Evolutionary conservation across 2,888 invertebrate genomes (phyloP), one percentile per base, ranked within the genome.

Genomic region (Terebella lapidaria): DNA sequence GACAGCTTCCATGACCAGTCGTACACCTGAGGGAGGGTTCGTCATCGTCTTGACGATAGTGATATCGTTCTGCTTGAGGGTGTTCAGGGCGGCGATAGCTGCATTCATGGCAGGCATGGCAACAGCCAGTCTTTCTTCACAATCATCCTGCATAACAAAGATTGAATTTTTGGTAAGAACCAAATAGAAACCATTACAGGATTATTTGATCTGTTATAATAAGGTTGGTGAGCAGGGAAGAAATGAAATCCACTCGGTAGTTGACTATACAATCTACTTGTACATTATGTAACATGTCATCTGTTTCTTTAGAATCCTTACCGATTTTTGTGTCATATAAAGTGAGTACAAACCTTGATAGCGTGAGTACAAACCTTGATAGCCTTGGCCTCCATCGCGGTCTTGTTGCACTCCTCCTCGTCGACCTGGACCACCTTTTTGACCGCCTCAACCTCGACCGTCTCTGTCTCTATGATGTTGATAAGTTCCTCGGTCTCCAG

Each of bases 61-160:
- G 66, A 80, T 79, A 67, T 80, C 80, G 64, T 77, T 76, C 68
- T 78, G 79, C 61, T 78, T 79, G 25, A 80, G 71, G 1, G 79
- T 80, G 67, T 80, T 71, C 51, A 80, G 71, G 24, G 79, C 79
- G 42, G 73, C 61, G 3, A 79, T 67, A 27, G 80, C 79, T 46
- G 76, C 77, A 65, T 79, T 78, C 71, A 80, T 65, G 49, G 77
- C 77, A 27, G 80, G 80, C 77, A 79, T 76, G 22, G 79, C 80
- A 27, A 75, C 70, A 4, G 74, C 73, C 35, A 80, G 64, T 59
- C 76, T 72, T n/a, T 70, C 75, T 62, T 80, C 78, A 71, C 80
- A 80, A 55, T 80, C 80, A 64, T 74, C 72, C 79, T 79, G n/a
- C n/a, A n/a, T n/a, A n/a, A n/a, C n/a, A n/a, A n/a, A n/a, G n/a